Conservation (phyloP, 2,797 vertebrate genomes). For the Scyliorhinus canicula region DNA sequence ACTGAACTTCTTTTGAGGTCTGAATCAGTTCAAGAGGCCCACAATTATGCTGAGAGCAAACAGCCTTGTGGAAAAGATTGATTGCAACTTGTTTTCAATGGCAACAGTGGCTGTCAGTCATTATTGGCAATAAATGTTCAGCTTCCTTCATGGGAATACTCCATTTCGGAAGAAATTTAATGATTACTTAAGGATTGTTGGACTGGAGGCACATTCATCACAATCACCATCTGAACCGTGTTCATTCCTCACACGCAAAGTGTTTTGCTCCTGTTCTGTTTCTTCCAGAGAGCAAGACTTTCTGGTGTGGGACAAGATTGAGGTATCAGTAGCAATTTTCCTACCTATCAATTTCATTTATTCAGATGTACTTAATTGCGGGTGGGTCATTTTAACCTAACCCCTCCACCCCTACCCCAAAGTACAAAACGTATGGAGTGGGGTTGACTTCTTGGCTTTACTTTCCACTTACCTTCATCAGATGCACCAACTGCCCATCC, state of each 20-base stretch:
- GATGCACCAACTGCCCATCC: neutral
- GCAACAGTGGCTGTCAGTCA: slow-evolving; percentile 24
- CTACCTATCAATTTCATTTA: neutral
- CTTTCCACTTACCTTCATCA: neutral
- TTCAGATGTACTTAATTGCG: neutral
- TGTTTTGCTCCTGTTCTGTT: neutral
- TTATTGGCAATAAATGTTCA: slow-evolving; percentile 28
- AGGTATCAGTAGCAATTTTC: neutral
- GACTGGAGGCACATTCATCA: neutral
- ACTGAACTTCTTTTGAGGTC: neutral
- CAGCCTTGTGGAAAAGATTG: slow-evolving; percentile 23
- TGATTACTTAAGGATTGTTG: slow-evolving; percentile 15
- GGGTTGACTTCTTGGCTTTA: neutral
- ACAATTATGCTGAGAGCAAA: neutral
- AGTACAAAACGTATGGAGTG: neutral
- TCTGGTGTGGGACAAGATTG: neutral
- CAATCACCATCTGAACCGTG: neutral
- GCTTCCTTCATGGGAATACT: neutral
- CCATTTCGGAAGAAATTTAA: slow-evolving; percentile 17
- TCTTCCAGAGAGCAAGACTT: neutral
- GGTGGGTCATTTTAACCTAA: neutral
- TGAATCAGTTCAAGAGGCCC: slow-evolving; percentile 3
- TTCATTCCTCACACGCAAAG: neutral
- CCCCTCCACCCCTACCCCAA: neutral
- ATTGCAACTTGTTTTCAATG: slow-evolving; percentile 33